A percentile compares a stretch with the other conserved stretches of the same genome.
Conservation (phyloP, 2,797 vertebrate species). For the Emys orbicularis region DNA sequence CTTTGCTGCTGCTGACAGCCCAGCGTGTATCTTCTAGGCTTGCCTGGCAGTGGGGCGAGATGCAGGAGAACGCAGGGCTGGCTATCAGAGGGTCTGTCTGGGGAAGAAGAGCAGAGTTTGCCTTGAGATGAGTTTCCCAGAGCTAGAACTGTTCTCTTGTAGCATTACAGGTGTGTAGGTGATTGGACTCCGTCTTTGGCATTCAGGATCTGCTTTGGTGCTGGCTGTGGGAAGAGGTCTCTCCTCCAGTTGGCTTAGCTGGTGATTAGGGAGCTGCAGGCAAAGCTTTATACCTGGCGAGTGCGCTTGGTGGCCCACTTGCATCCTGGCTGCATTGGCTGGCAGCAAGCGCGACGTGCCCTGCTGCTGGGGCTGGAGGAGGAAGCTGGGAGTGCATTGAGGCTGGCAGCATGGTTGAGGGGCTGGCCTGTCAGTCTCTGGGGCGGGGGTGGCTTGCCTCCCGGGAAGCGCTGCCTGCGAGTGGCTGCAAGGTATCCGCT, state of each 20-base stretch:
- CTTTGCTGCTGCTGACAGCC: background rate
- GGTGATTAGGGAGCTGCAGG: accelerated
- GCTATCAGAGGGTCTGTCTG: background rate
- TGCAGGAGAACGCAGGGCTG: background rate
- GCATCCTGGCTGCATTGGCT: background rate
- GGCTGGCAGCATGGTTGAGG: background rate
- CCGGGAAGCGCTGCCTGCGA: background rate
- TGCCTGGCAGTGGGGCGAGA: background rate
- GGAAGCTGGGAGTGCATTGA: too few relatives aligned
- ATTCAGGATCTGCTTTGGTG: background rate
- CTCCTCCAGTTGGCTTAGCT: background rate
- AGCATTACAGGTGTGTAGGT: background rate
- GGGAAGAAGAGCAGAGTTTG: background rate
- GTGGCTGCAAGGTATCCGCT: too few relatives aligned
- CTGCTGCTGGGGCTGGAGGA: background rate
- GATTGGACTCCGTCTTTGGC: background rate
- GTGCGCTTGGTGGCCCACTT: background rate
- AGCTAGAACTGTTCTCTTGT: background rate
- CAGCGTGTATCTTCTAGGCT: background rate
- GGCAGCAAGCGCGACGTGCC: background rate
- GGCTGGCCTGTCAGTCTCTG: background rate
- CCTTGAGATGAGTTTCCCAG: background rate
- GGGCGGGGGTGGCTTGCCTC: background rate
- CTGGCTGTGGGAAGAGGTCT: background rate
- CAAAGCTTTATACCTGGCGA: background rate